Percentiles rank a stretch among this genome's conserved stretches.
Evolutionary conservation across 2,113 vertebrate species (phyloP).

Genomic region (Clarias magur): DNA sequence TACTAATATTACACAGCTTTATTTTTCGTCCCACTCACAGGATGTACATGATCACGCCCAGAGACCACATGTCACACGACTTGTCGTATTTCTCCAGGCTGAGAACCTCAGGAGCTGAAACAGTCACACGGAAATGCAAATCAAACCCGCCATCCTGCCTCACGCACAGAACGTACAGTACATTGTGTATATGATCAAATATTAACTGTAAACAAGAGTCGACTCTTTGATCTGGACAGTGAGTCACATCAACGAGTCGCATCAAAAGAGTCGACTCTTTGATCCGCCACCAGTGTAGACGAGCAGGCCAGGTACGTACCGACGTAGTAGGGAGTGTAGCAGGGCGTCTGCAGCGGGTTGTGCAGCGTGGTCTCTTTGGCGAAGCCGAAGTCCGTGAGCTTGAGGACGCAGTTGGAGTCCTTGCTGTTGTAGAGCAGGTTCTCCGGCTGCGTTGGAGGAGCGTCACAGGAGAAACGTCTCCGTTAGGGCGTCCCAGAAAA

Average conservation of each 20-base stretch:
- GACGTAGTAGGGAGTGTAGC: constrained; percentile 97
- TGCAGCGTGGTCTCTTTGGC: constrained; percentile 94
- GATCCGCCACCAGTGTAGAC: too few species aligned
- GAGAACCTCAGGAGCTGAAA: constrained; percentile 92
- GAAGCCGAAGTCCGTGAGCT: constrained; percentile 97
- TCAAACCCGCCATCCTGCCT: background rate
- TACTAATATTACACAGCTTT: background rate
- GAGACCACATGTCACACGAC: constrained; percentile 99
- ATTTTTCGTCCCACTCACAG: constrained; percentile 81
- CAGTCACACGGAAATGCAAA: constrained; percentile 18
- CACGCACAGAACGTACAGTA: background rate
- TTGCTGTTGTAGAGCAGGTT: constrained; percentile 91
- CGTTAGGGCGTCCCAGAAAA: background rate
- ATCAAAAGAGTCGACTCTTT: background rate
- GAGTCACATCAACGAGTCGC: background rate
- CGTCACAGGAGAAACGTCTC: background rate
- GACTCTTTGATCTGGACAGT: background rate
- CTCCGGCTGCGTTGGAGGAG: constrained; percentile 80
- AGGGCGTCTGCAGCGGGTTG: constrained; percentile 93
- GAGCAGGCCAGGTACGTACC: constrained; percentile 74
- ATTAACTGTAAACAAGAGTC: background rate
- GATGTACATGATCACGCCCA: constrained; percentile 98
- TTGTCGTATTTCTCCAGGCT: constrained; percentile 99
- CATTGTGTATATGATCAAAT: background rate
- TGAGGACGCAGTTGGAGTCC: constrained; percentile 81